Base-by-base conservation (phyloP, 1,140 invertebrate species). In the Eumaeus atala region DNA sequence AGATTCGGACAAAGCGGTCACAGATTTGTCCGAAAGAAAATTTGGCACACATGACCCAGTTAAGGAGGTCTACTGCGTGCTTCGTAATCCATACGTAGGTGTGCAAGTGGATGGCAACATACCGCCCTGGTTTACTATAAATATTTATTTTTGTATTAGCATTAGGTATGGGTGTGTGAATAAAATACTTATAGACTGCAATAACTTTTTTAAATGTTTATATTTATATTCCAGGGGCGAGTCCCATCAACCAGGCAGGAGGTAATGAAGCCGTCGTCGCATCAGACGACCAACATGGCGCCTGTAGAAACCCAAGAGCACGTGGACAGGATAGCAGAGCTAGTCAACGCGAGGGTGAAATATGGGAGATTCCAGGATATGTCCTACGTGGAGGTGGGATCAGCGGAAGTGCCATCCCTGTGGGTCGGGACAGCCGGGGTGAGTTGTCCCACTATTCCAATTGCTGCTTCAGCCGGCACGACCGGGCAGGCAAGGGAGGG, bases 371-470 rank as follows among this genome's bases (percentile, higher is more conserved):
- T 62, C 2, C 38, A 36, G 1, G 48, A 68, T 9, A 66, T 78
- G 66, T 50, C 59, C 0, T 66, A 49, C 8, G 38, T 77, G 0
- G 58, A 81, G 3, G 38, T 52, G 8, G 71, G 75, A 48, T 71
- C 69, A 0, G 33, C 35, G 0, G 56, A 64, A 1, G 79, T 83
- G 70, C 79, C 79, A 0, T 59, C 65, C 0, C 34, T 83, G 1
- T 67, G 70, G 9, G 36, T 83, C n/a, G 79, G 77, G 10, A 80
- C 79, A 7, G 75, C 79, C n/a, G 48, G 67, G 72, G 77, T 80
- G 51, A 71, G 70, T 61, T 6, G 17, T 48, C 6, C n/a, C 8
- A 9, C 1, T 28, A 28, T 44, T 44, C n/a, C 17, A 9, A 42
- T 42, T 42, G 38, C 7, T 42, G n/a, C 12, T 11, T 14, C 11